phyloP scores from a whole-genome alignment of 2,888 invertebrate genomes.

The Chymomyza fuscimana region DNA sequence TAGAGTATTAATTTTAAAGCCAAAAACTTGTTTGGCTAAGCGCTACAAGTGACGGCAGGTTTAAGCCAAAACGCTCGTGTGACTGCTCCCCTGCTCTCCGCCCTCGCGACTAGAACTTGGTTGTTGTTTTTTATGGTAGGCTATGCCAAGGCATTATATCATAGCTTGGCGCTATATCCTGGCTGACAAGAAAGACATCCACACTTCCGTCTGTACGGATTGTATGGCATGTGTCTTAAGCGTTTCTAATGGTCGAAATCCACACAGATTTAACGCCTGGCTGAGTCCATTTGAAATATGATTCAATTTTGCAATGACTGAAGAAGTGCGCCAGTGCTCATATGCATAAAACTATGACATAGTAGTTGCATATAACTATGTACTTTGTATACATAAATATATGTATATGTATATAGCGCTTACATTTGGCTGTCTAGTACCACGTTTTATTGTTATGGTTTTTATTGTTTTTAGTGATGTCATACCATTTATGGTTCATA shows the following conservation, averaged over 20 bases:
- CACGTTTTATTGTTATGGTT: slow-evolving; percentile 51
- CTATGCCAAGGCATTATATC: slow-evolving; percentile 52
- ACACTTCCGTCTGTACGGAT: slow-evolving; percentile 56
- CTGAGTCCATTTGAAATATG: slow-evolving; percentile 64
- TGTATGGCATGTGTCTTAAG: slow-evolving; percentile 19
- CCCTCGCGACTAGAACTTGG: background rate
- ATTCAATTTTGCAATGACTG: slow-evolving; percentile 56
- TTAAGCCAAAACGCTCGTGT: slow-evolving; percentile 1
- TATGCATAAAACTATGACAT: slow-evolving; percentile 28
- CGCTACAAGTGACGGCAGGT: slow-evolving; percentile 43
- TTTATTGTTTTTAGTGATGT: slow-evolving; percentile 67
- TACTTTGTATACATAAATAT: slow-evolving; percentile 18
- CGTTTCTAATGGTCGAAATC: slow-evolving; percentile 45
- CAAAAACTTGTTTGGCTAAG: slow-evolving; percentile 71
- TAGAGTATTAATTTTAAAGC: slow-evolving; percentile 69
- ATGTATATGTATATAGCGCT: slow-evolving; percentile 9
- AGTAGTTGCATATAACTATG: slow-evolving; percentile 37
- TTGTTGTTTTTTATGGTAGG: background rate
- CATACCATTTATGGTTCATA: slow-evolving; percentile 71
- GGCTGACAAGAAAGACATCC: slow-evolving; percentile 38
- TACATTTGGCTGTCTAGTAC: slow-evolving; percentile 16
- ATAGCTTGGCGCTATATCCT: slow-evolving; percentile 33
- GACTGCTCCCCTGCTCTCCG: background rate
- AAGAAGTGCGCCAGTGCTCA: background rate
- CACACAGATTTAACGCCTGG: slow-evolving; percentile 47